Evolutionary conservation across 2,888 invertebrate genomes (phyloP).

Genomic region (Noctua fimbriata): DNA sequence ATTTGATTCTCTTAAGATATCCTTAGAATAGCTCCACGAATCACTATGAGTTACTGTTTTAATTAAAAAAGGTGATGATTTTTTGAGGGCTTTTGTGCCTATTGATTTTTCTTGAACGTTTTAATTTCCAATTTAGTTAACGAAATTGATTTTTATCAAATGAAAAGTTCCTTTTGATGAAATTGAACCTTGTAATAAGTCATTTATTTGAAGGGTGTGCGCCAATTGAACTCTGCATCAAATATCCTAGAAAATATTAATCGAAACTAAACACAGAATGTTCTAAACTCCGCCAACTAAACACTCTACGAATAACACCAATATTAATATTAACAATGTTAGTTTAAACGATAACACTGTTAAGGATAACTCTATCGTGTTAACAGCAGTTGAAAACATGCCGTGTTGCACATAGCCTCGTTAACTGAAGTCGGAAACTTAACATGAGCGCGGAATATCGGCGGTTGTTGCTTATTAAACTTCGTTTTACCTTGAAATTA

Average conservation of each 20-base stretch:
- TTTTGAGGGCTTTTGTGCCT: slow-evolving; percentile 9
- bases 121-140: slow-evolving; percentile 18
- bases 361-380: slow-evolving; percentile 71
- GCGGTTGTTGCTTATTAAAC: slow-evolving; percentile 84
- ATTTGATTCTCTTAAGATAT: slow-evolving; percentile 80
- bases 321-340: slow-evolving; percentile 67
- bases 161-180: background rate
- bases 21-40: slow-evolving; percentile 71
- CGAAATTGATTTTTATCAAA: slow-evolving; percentile 36
- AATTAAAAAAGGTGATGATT: slow-evolving; percentile 69
- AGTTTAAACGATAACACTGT: slow-evolving; percentile 70
- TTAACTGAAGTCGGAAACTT: slow-evolving; percentile 75
- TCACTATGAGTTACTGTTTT: slow-evolving; percentile 66
- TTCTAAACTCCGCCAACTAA: slow-evolving; percentile 52
- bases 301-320: slow-evolving; percentile 54
- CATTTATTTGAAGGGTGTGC: background rate
- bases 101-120: slow-evolving; percentile 17
- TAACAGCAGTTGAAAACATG: slow-evolving; percentile 77
- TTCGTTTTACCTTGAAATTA: slow-evolving; percentile 75
- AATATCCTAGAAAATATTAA: slow-evolving; percentile 19
- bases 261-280: slow-evolving; percentile 22
- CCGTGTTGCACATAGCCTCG: slow-evolving; percentile 75
- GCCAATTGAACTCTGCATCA: background rate
- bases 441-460: slow-evolving; percentile 72
- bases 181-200: background rate